Evolutionary conservation across 2,888 invertebrate genomes (phyloP).

Genomic region (Stegophylla sp.): DNA sequence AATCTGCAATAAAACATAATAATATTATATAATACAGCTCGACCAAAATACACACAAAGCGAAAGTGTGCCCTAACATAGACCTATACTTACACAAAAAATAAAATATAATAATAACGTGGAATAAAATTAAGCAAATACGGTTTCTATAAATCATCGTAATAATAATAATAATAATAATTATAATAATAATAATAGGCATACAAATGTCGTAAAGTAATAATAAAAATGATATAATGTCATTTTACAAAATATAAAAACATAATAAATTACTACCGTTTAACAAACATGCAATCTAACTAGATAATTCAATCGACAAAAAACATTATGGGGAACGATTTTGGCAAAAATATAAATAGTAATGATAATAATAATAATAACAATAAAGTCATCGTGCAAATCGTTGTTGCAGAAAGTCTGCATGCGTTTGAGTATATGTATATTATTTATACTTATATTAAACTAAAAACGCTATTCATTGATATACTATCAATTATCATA

Average conservation of each 20-base stretch:
- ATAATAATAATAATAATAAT: neutral
- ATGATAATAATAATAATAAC: neutral
- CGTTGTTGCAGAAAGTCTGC: too few species aligned
- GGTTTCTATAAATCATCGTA: neutral
- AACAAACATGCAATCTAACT: neutral
- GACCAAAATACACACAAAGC: neutral
- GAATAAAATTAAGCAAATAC: slow-evolving; percentile 20
- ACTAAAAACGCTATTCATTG: too few species aligned
- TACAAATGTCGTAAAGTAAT: neutral
- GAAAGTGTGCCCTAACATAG: too few species aligned
- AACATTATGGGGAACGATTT: too few species aligned
- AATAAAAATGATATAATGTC: neutral
- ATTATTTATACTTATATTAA: too few species aligned
- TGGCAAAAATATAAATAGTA: neutral
- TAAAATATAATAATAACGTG: slow-evolving; percentile 20
- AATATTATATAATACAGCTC: too few species aligned
- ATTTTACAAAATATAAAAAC: slow-evolving; percentile 22
- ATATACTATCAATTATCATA: too few species aligned
- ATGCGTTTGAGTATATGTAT: too few species aligned
- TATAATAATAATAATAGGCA: neutral
- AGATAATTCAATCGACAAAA: neutral
- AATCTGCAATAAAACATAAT: neutral
- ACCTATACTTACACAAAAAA: neutral
- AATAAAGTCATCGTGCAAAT: neutral
- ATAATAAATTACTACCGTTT: neutral